Evolutionary conservation across 2,797 vertebrate species (phyloP), one percentile per base, ranked within the genome.

Genomic region (Pygocentrus nattereri): DNA sequence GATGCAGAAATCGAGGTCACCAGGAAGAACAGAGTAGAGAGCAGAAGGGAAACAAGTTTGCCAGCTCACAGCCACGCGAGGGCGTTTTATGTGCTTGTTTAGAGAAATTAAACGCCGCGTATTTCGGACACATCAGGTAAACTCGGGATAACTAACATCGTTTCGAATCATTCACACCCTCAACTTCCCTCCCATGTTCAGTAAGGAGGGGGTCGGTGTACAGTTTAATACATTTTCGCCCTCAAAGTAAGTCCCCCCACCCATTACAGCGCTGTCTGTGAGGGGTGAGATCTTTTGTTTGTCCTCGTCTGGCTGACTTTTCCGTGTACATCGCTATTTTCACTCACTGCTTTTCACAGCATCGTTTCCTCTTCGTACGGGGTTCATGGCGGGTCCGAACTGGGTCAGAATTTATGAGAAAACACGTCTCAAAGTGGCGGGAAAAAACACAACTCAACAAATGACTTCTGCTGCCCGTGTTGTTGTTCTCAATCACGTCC

Each of bases 401-500:
- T 23, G 3, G 1, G 4, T 1, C 31, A 0, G 18, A 11, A 8
- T 12, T 30, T 30, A 13, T 25, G 76, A 81, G 87, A 88, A 76
- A 87, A 85, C 68, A 71, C 4, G 49, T 68, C 34, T 25, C 47
- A 93, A 93, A 85, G 88, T 85, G 56, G 71, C 84, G 82, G 41
- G 84, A 88, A 91, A 87, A 95, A 95, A 88, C 95, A 95, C 95
- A 95, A 91, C 88, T 91, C 80, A 71, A 87, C 70, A 88, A 86
- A 78, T 81, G 88, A 31, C 90, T 81, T 61, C 31, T 72, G 88
- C 83, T 82, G 87, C 80, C 82, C 70, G 90, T 95, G 95, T 95
- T 96, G 92, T 95, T 96, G 95, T 95, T 95, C 93, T 92, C 95
- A 95, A 95, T 93, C 86, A 90, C 94, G 95, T 96, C 95, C 95